A percentile compares a stretch with the other conserved stretches of the same genome.
Evolutionary conservation across 2,888 invertebrate genomes (phyloP).

Genomic region (Dicranocentrus wangi): DNA sequence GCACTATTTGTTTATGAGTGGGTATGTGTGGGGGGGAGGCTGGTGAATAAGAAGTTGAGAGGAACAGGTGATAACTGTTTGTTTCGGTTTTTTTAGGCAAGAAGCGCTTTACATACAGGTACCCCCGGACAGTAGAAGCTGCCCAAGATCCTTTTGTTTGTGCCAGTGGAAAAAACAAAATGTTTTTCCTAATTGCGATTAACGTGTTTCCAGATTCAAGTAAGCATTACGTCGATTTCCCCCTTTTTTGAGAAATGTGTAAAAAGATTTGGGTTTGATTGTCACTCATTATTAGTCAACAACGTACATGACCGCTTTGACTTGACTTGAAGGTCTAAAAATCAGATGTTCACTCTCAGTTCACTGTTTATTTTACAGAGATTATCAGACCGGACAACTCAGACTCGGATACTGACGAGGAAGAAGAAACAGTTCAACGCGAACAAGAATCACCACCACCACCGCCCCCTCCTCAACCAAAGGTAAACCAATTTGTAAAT

Average conservation of each 20-base stretch:
- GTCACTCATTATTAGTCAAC: too few species aligned
- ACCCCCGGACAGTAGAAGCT: slow-evolving; percentile 43
- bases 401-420: slow-evolving; percentile 23
- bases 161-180: slow-evolving; percentile 37
- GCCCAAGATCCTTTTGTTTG: slow-evolving; percentile 46
- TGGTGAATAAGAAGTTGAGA: too few species aligned
- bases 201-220: slow-evolving; percentile 44
- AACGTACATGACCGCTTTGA: too few species aligned
- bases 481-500: too few species aligned
- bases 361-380: slow-evolving; percentile 32
- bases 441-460: background rate
- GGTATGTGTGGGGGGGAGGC: too few species aligned
- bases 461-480: too few species aligned
- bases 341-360: too few species aligned
- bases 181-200: slow-evolving; percentile 47
- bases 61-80: background rate
- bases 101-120: slow-evolving; percentile 2
- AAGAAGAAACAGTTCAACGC: background rate
- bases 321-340: too few species aligned
- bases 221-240: too few species aligned
- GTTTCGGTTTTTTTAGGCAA: slow-evolving; percentile 18
- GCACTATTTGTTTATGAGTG: too few species aligned
- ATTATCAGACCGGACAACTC: slow-evolving; percentile 44
- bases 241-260: background rate
- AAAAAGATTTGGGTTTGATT: too few species aligned